A percentile compares a stretch with the other conserved stretches of the same genome.
Evolutionary conservation across 2,113 vertebrate species (phyloP).

Genomic region (Hemicordylus capensis): DNA sequence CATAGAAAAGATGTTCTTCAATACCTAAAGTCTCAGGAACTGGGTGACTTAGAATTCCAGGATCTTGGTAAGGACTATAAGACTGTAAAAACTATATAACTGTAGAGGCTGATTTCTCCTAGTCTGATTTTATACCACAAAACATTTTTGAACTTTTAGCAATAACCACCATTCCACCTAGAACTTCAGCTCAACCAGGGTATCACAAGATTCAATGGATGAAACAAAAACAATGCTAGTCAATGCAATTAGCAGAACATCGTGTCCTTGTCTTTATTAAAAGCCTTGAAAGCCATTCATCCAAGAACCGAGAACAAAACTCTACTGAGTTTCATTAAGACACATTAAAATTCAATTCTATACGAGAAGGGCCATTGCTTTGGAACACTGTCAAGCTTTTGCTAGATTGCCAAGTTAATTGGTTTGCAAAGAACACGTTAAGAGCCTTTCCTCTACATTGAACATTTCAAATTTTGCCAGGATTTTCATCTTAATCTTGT

Average conservation of each 20-base stretch:
- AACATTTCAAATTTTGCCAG: background rate
- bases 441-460: background rate
- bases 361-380: background rate
- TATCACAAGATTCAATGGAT: constrained; percentile 11
- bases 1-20: no score
- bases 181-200: constrained; percentile 3
- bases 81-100: no score
- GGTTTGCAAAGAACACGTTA: constrained; percentile 3
- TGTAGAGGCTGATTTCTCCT: background rate
- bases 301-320: background rate
- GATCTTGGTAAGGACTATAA: no score
- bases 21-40: no score
- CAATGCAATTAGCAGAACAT: background rate
- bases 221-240: constrained; percentile 16
- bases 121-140: background rate
- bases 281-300: background rate
- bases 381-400: constrained; percentile 12
- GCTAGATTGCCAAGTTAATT: background rate
- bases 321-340: background rate
- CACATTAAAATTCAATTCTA: background rate
- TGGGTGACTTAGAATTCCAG: no score
- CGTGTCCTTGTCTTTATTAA: constrained; percentile 11
- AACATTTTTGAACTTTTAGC: background rate
- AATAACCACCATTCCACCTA: background rate
- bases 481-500: background rate